Evolutionary conservation across 2,888 invertebrate species (phyloP), one percentile per base, ranked within the genome.

Genomic region (Coenonympha glycerion): DNA sequence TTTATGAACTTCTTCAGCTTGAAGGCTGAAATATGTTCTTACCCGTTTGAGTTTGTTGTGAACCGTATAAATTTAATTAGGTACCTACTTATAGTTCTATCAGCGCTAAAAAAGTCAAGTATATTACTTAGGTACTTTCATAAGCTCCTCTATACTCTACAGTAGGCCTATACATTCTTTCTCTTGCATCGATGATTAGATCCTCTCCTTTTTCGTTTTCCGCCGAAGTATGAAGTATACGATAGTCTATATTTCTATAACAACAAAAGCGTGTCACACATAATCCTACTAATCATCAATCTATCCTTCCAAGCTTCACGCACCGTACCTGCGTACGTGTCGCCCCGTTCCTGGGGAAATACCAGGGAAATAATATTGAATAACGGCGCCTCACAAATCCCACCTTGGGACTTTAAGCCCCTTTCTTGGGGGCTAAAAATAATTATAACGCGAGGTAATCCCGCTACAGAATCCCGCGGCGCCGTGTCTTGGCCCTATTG

Each of bases 301-400:
- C 63, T 56, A 58, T 59, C 49, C 53, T 55, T 53, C 52, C 45
- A 55, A 42, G 55, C 42, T 57, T 53, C 47, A 49, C 53, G 52
- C 56, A 53, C 56, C 54, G 54, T 54, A 69, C 75, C 76, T 73
- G 73, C 76, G 65, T 72, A 70, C 73, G 71, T 64, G 53, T 53
- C 71, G 57, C 59, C 53, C 58, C 62, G n/a, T n/a, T n/a, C 55
- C 53, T 51, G 54, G 48, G 52, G 55, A 52, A 59, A 51, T 54
- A 57, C 58, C 57, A 58, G 60, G 74, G 79, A 78, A 82, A 83
- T 83, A 81, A 85, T 86, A 86, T 86, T 84, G 82, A 82, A 82
- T 82, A 83, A 81, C 78, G 79, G 68, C 71, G 65, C 65, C 67
- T 66, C 66, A 75, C 81, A 81, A 84, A 86, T 82, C 83, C 85